Base-by-base conservation (phyloP, 2,888 invertebrate genomes). In the Iselma pallidipennis region DNA sequence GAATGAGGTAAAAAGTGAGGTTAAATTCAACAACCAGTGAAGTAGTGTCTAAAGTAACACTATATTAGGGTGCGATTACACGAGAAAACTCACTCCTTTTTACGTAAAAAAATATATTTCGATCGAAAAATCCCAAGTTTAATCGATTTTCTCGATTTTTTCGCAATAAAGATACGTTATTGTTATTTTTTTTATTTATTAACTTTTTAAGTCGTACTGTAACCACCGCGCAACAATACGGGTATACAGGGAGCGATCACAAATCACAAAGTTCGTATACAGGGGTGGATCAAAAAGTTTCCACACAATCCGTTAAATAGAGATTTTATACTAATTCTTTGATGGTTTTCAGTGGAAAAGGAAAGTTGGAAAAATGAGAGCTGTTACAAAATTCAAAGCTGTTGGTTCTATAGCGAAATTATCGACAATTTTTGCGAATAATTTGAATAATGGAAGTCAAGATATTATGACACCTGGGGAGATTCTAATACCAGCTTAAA, bases 371-470 rank as follows among this genome's bases (percentile, higher is more conserved):
- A 88, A 86, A 76, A 84, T 86, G 77, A 85, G 84, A 69, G 89
- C 88, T 0, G 84, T 86, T 37, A 87, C 87, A 37, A 85, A 87
- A 68, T 90, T 90, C 70, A 88, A 88, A 78, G 89, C 89, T 12
- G 88, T 88, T 1, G 88, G 88, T 29, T 84, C 88, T 9, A 86
- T 89, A 54, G 88, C 88, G 1, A 84, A 83, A 63, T 78, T 86
- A 52, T 83, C 85, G 0, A 80, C 81, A 12, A 68, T 76, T 49
- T 80, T 81, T 67, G 70, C 74, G 1, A 76, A 75, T 29, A 59
- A 51, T 33, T 5, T 3, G 14, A 16, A 42, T 3, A 5, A 33
- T 60, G 71, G 72, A 25, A 55, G 60, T 33, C 16, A 14, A n/a
- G n/a, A n/a, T n/a, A n/a, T n/a, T n/a, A n/a, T n/a, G n/a, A n/a